Percentiles rank a stretch among this genome's conserved stretches.
Conservation (phyloP, 1,140 invertebrate genomes). For the Pomacea maculata region DNA sequence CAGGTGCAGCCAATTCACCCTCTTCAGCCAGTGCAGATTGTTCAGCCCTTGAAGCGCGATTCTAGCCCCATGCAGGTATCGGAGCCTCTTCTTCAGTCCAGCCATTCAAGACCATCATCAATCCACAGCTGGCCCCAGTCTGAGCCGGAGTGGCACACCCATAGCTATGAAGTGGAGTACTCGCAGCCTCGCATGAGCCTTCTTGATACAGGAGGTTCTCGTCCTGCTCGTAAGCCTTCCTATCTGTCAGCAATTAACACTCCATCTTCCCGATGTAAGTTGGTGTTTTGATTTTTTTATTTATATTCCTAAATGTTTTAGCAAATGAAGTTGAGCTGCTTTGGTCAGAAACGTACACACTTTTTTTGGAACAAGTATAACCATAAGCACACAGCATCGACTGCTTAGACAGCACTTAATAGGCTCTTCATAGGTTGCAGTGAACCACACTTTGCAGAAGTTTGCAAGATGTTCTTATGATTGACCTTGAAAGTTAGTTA, state of each 20-base stretch:
- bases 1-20: conserved; percentile 4
- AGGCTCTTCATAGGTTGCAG: too few species aligned
- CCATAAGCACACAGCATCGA: too few species aligned
- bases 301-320: neutral
- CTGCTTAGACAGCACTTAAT: too few species aligned
- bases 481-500: too few species aligned
- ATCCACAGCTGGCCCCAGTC: conserved; percentile 9
- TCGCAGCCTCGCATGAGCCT: conserved; percentile 15
- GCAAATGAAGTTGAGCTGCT: too few species aligned
- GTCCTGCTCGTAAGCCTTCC: conserved; percentile 49
- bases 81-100: neutral
- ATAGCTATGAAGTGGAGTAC: conserved; percentile 22
- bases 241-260: conserved; percentile 55
- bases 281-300: neutral
- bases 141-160: conserved; percentile 13
- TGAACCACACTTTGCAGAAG: too few species aligned
- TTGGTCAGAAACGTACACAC: too few species aligned
- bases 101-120: too few species aligned
- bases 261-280: conserved; percentile 39
- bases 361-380: too few species aligned
- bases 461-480: too few species aligned
- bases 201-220: neutral
- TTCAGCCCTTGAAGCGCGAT: conserved; percentile 16
- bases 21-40: conserved; percentile 13
- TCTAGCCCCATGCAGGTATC: neutral